phyloP scores from a whole-genome alignment of 1,140 invertebrate species.

The Tyrophagus putrescentiae region DNA sequence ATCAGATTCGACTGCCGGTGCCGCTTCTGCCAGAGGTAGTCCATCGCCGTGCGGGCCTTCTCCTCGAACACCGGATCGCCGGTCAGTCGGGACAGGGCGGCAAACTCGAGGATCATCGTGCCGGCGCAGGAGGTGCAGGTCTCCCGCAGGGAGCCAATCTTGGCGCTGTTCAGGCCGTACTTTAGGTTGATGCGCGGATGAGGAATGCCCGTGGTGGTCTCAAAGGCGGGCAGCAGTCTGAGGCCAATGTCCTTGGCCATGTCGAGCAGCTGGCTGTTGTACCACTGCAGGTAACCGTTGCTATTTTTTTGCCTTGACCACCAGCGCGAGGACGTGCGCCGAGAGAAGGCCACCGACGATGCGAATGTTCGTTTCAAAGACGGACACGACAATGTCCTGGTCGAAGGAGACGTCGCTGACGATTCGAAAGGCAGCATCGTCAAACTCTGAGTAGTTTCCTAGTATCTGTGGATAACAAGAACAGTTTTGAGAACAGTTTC shows the following conservation, averaged over 20 bases:
- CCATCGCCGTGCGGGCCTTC: constrained; percentile 89
- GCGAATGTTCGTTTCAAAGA: constrained; percentile 96
- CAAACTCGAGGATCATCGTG: constrained; percentile 94
- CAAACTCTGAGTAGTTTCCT: constrained; percentile 85
- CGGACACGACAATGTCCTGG: constrained; percentile 83
- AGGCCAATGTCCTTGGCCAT: constrained; percentile 85
- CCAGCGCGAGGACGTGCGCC: constrained; percentile 73
- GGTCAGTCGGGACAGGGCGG: constrained; percentile 76
- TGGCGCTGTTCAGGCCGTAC: constrained; percentile 62
- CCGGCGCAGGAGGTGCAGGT: constrained; percentile 97
- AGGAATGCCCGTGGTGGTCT: constrained; percentile 92
- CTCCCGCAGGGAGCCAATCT: constrained; percentile 58
- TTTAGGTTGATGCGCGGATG: constrained; percentile 83
- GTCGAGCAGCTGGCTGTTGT: constrained; percentile 68
- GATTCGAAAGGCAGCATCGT: constrained; percentile 68
- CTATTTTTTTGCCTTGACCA: constrained; percentile 53
- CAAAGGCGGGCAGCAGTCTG: constrained; percentile 84
- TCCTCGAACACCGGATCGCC: constrained; percentile 85
- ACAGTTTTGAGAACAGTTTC: background rate
- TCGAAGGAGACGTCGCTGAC: constrained; percentile 77
- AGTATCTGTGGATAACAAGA: constrained; percentile 43
- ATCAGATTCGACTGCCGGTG: constrained; percentile 70
- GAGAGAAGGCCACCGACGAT: constrained; percentile 82
- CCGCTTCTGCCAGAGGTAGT: constrained; percentile 82
- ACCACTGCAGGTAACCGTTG: constrained; percentile 59